Evolutionary conservation across 1,140 invertebrate species (phyloP).

Genomic region (Homalodisca vitripennis): DNA sequence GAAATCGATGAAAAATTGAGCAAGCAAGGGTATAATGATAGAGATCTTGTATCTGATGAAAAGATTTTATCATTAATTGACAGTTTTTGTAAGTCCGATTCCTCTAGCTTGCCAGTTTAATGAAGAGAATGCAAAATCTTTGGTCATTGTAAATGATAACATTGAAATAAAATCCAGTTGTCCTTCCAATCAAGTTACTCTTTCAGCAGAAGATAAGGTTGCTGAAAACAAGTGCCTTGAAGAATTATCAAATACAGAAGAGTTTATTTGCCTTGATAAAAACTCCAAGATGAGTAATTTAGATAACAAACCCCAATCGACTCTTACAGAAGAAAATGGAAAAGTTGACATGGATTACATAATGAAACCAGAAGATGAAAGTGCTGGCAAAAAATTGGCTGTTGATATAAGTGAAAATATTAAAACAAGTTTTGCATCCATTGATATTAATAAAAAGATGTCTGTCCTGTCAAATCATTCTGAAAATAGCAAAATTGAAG

Average conservation of each 20-base stretch:
- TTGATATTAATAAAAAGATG: background rate
- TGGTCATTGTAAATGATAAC: background rate
- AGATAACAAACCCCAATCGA: too few relatives aligned
- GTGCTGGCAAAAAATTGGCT: background rate
- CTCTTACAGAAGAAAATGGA: background rate
- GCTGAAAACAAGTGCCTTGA: too few relatives aligned
- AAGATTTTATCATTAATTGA: conserved; percentile 20
- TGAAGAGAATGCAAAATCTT: background rate
- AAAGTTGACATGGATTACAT: background rate
- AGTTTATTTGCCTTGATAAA: background rate
- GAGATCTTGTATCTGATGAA: conserved; percentile 13
- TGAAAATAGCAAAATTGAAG: background rate
- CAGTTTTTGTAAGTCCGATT: conserved; percentile 15
- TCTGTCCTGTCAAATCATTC: background rate
- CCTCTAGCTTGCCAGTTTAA: background rate
- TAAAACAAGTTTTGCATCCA: background rate
- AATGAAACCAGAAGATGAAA: background rate
- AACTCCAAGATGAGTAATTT: background rate
- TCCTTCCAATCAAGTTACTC: too few relatives aligned
- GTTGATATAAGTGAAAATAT: too few relatives aligned
- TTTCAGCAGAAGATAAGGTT: background rate
- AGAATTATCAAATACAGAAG: background rate
- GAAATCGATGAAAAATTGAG: conserved; percentile 1
- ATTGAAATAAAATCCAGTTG: too few relatives aligned
- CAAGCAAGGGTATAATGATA: background rate